Evolutionary conservation across 2,113 vertebrate genomes (phyloP), one percentile per base, ranked within the genome.

Genomic region (Scophthalmus maximus): DNA sequence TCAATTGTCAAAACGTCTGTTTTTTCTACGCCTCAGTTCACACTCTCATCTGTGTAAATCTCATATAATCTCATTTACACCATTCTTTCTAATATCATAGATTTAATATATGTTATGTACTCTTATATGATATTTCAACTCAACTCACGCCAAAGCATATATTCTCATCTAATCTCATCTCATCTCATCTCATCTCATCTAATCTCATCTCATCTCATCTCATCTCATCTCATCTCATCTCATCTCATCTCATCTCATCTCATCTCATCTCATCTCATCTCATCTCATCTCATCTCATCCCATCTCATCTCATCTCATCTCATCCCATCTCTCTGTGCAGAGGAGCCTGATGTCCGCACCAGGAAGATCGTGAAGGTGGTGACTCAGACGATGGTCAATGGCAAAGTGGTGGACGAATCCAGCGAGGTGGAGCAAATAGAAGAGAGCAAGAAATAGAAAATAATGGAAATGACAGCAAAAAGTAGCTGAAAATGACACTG

Each of bases 281-380:
- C 22, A 49, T 29, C n/a, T n/a, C 6, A 27, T 36, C 6, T 44
- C 1, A 23, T 60, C 25, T 14, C 5, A 23, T 52, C 36, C 17
- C 6, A 36, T 46, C 4, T 50, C 4, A 25, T 58, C 12, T 40
- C 5, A 32, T 47, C n/a, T 30, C 20, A 25, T 57, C 5, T 53
- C 6, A 1, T 60, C 2, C 56, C n/a, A 36, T 27, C 18, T 38
- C 7, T 53, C 18, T 53, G 32, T 51, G 42, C 89, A 94, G 93
- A 92, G 38, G 94, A 94, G 77, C 92, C 93, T 7, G 93, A 94
- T 0, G 89, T 94, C 27, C 92, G 91, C 60, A 94, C 93, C 86
- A 92, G 94, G 82, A 94, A 94, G 80, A 94, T 94, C 3, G 94
- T 94, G 72, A 94, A 94, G 78, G 94, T 94, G 75, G 93, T 94